Evolutionary conservation across 2,113 vertebrate genomes (phyloP).

Genomic region (Cnemophilus loriae): DNA sequence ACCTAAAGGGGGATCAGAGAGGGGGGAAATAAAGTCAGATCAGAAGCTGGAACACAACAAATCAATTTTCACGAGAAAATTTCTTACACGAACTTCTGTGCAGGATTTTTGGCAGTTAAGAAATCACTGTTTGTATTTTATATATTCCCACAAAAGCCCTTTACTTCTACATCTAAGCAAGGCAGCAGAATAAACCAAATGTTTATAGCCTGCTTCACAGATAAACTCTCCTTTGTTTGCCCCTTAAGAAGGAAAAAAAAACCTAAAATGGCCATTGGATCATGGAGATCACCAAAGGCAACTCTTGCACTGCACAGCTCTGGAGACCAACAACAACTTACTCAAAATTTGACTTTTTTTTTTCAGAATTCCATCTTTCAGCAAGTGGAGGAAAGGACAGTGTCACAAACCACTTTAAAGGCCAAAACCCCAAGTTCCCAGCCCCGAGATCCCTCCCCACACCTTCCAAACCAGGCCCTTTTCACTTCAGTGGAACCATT

Average conservation of each 20-base stretch:
- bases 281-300: background rate
- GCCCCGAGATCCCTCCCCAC: background rate
- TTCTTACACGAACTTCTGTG: too few relatives aligned
- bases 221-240: background rate
- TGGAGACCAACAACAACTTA: background rate
- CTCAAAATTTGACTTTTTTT: background rate
- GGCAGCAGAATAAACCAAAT: background rate
- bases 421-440: background rate
- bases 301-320: background rate
- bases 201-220: background rate
- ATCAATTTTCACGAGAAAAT: accelerated
- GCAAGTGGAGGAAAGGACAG: background rate
- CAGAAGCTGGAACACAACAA: background rate
- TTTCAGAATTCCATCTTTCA: background rate
- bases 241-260: background rate
- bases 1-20: conserved; percentile 64
- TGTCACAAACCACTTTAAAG: background rate
- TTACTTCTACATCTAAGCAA: background rate
- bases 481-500: background rate
- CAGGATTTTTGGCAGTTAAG: background rate
- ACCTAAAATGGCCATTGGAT: background rate
- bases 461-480: background rate
- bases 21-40: background rate
- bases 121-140: background rate
- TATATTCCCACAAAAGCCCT: background rate